phyloP scores from a whole-genome alignment of 2,888 invertebrate species.

The Xylophagus ater region DNA sequence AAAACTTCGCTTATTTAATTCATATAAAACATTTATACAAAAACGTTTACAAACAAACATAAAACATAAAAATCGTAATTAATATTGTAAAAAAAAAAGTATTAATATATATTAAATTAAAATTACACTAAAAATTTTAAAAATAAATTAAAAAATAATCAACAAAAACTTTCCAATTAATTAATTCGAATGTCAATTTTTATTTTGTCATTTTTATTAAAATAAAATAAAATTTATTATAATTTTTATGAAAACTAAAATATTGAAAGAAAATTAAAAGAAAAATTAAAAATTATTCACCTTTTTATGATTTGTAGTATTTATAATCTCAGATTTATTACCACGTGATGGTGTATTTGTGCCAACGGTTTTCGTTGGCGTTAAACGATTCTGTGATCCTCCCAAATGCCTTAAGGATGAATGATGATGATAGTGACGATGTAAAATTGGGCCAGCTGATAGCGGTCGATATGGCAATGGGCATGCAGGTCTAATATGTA shows the following conservation, averaged over 20 bases:
- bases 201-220: background rate
- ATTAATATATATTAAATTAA: no score
- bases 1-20: no score
- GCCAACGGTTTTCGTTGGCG: conserved; percentile 24
- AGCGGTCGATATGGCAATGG: conserved; percentile 39
- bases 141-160: background rate
- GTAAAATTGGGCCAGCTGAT: conserved; percentile 39
- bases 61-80: no score
- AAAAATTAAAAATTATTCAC: conserved; percentile 4
- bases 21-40: no score
- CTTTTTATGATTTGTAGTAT: conserved; percentile 7
- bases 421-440: conserved; percentile 34
- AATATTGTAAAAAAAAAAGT: no score
- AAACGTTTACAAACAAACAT: no score
- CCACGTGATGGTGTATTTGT: conserved; percentile 21
- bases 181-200: conserved; percentile 15
- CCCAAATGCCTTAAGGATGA: conserved; percentile 37
- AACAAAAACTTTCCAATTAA: background rate
- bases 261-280: conserved; percentile 1
- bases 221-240: no score
- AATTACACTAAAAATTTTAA: background rate
- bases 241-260: background rate
- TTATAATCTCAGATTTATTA: background rate
- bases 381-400: conserved; percentile 27
- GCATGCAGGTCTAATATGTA: conserved; percentile 31